Percentiles rank a stretch among this genome's conserved stretches.
These are phyloP conservation scores for Bombylius discolor DNA, from an alignment of 2,888 invertebrate genomes.

Conservation along the genomic window DNA sequence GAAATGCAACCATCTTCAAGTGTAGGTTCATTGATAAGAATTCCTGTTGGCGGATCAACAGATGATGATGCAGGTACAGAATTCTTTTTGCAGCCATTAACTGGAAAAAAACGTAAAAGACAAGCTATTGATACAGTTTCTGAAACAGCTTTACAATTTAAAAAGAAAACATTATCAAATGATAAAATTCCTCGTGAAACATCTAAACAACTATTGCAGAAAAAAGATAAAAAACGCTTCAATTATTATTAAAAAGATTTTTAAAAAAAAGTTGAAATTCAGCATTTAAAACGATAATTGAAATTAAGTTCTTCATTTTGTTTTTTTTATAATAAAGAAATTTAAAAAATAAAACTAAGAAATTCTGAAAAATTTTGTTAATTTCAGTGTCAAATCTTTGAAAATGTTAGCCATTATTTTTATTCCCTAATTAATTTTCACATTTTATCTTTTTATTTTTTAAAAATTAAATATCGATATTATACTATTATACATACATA, in stretches of 20 bases:
- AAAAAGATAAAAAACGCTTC: conserved; percentile 11
- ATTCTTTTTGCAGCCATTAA: conserved; percentile 14
- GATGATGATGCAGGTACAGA: conserved; percentile 9
- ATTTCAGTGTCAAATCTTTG: too few relatives aligned
- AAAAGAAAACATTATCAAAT: conserved; percentile 16
- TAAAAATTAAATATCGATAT: too few relatives aligned
- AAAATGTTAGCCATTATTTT: too few relatives aligned
- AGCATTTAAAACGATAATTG: too few relatives aligned
- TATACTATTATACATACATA: too few relatives aligned
- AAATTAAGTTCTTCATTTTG: too few relatives aligned
- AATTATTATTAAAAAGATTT: background rate
- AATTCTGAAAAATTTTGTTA: too few relatives aligned
- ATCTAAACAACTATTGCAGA: conserved; percentile 16
- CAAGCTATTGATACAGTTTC: background rate
- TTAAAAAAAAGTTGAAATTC: background rate
- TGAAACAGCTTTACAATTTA: conserved; percentile 16
- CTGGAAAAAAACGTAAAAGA: conserved; percentile 7
- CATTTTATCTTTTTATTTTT: too few relatives aligned
- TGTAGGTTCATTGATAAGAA: background rate
- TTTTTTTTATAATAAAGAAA: too few relatives aligned
- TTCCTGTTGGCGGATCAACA: background rate
- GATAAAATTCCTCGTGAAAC: conserved; percentile 14
- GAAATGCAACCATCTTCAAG: conserved; percentile 2
- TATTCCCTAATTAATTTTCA: too few relatives aligned
- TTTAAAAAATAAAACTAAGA: too few relatives aligned